Conservation (phyloP, 2,113 vertebrate species). For the Delphinapterus leucas region DNA sequence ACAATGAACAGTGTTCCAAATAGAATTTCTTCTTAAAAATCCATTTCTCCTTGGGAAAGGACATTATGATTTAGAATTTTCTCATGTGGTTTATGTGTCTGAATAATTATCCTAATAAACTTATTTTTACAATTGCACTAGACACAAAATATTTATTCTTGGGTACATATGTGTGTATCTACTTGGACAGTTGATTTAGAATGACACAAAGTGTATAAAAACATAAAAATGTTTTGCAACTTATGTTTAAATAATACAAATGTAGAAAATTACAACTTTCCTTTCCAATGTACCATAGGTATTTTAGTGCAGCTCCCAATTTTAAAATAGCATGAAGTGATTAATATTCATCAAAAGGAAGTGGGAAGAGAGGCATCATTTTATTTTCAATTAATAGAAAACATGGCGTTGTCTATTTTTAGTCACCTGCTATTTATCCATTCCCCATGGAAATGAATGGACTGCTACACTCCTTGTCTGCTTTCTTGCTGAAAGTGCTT, state of each 20-base stretch:
- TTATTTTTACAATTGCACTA: neutral
- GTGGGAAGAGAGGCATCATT: constrained; percentile 54
- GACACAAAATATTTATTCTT: neutral
- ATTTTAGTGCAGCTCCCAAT: constrained; percentile 7
- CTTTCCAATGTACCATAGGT: neutral
- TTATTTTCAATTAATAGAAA: constrained; percentile 63
- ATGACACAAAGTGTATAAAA: neutral
- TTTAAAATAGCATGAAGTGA: constrained; percentile 51
- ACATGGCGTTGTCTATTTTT: constrained; percentile 72
- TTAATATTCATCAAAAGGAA: constrained; percentile 62
- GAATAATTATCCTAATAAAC: neutral
- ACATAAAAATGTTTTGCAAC: neutral
- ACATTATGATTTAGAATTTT: neutral
- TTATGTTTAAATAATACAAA: constrained; percentile 42
- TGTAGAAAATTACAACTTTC: constrained; percentile 27
- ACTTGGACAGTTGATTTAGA: neutral
- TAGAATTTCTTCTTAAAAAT: neutral
- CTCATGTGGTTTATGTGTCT: neutral
- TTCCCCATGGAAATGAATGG: constrained; percentile 60
- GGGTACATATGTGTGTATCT: neutral
- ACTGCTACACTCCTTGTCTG: constrained; percentile 56
- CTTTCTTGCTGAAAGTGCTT: constrained; percentile 71
- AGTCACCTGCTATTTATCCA: constrained; percentile 67
- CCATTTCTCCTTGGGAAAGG: neutral
- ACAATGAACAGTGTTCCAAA: neutral